These are phyloP conservation scores for Drosophila triauraria DNA, from an alignment of 1,140 invertebrate species.

Conservation along the genomic window DNA sequence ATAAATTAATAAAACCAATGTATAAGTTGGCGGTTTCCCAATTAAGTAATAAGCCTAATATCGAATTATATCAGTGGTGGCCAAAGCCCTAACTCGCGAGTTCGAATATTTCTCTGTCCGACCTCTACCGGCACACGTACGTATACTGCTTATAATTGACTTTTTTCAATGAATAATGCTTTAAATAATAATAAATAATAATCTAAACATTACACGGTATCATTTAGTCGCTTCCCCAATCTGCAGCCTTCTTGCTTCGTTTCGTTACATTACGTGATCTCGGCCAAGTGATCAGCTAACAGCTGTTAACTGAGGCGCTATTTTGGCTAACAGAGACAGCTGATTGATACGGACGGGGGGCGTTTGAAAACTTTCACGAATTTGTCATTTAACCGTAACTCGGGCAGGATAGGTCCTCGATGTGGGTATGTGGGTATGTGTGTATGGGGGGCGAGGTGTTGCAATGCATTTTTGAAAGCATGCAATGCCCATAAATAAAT, in stretches of 20 bases:
- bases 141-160: too few species aligned
- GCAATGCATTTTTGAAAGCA: constrained; percentile 34
- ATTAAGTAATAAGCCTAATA: too few species aligned
- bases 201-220: not conserved
- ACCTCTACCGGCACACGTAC: too few species aligned
- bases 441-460: not conserved
- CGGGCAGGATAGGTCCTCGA: not conserved
- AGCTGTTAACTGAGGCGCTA: constrained; percentile 25
- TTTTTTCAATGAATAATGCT: too few species aligned
- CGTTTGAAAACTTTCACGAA: constrained; percentile 56
- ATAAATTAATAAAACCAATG: too few species aligned
- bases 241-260: not conserved
- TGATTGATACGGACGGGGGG: constrained; percentile 29
- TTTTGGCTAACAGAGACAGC: constrained; percentile 23
- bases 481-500: constrained; percentile 38
- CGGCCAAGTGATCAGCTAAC: constrained; percentile 29
- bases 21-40: too few species aligned
- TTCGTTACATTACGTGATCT: constrained; percentile 44
- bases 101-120: too few species aligned
- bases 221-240: too few species aligned
- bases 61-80: too few species aligned
- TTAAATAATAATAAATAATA: too few species aligned
- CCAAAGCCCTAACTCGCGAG: too few species aligned
- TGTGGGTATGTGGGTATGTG: not conserved
- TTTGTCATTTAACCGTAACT: constrained; percentile 36